These are phyloP conservation scores for Drosophila colorata DNA, from an alignment of 2,888 invertebrate species.

Conservation along the genomic window DNA sequence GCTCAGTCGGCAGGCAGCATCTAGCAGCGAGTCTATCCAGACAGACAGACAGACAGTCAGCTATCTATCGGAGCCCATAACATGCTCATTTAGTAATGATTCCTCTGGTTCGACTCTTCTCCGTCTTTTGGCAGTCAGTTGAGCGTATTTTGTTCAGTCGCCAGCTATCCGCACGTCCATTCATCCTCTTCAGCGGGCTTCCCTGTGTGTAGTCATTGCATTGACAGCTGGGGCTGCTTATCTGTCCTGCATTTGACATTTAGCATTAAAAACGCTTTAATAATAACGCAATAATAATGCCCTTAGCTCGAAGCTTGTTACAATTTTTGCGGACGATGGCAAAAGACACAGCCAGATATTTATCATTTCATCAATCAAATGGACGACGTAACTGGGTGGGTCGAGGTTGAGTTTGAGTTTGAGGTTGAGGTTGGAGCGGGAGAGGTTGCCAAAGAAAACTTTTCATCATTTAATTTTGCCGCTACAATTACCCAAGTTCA, in stretches of 20 bases:
- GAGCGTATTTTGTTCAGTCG: conserved; percentile 44
- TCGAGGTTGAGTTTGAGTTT: conserved; percentile 13
- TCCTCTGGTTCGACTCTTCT: conserved; percentile 32
- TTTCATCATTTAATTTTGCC: conserved; percentile 76
- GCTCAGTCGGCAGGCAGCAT: conserved; percentile 44
- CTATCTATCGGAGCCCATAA: conserved; percentile 59
- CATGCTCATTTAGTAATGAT: conserved; percentile 81
- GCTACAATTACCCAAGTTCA: conserved; percentile 71
- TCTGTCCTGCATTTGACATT: conserved; percentile 81
- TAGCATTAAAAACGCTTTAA: conserved; percentile 81
- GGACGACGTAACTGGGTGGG: conserved; percentile 28
- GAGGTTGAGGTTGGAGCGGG: conserved; percentile 1
- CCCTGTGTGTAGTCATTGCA: conserved; percentile 43
- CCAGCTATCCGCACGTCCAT: conserved; percentile 18
- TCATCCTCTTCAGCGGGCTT: background rate
- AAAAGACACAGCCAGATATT: conserved; percentile 68
- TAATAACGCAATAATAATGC: conserved; percentile 80
- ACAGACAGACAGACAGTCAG: conserved; percentile 25
- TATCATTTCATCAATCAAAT: conserved; percentile 81
- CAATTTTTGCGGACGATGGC: conserved; percentile 48
- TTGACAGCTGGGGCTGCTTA: conserved; percentile 79
- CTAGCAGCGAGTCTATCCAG: conserved; percentile 15
- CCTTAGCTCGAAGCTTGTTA: conserved; percentile 55
- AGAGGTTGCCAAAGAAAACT: conserved; percentile 58
- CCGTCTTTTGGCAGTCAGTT: conserved; percentile 43